Evolutionary conservation across 1,140 invertebrate species (phyloP), one percentile per base, ranked within the genome.

Genomic region (Cyclargus thomasi): DNA sequence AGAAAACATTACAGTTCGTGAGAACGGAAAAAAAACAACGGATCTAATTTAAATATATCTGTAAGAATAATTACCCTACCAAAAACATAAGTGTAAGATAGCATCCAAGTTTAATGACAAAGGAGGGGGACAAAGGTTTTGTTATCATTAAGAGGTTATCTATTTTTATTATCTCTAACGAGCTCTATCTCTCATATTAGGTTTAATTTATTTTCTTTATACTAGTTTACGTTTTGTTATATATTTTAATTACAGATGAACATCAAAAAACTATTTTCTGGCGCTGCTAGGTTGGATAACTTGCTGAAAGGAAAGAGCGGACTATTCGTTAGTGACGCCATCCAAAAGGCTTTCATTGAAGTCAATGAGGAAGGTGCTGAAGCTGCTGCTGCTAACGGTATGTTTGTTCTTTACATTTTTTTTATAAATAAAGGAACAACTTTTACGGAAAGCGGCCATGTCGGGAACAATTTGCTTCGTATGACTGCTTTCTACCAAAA

Each of bases 321-420:
- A 17, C 72, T 88, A 21, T 82, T 57, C 63, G 67, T 89, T 17
- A 77, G 68, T 73, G 69, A 78, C 16, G 86, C 85, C 18, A 68
- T 76, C 63, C 86, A 89, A 66, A 88, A 86, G 69, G 85, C 83
- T 35, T 86, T 85, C 57, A 86, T 89, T 65, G 85, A 86, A 80
- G 71, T 88, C 0, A 86, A 85, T 39, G 86, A 88, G 68, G 81
- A 84, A 59, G 85, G 84, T 1, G 76, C 82, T 22, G 84, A 86
- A 73, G 86, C 86, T 10, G 83, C 79, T 17, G 84, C 84, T 16
- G 84, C 80, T 53, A 89, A 84, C 36, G 80, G 86, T 89, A 76
- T 78, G 72, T 67, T 22, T 20, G 17, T 53, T 23, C 20, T 59
- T 67, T 21, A 14, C 14, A 14, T 14, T 8, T 2, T 11, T 47